A percentile compares a stretch with the other conserved stretches of the same genome.
phyloP scores from a whole-genome alignment of 1,140 invertebrate genomes.

The Caenorhabditis elegans region DNA sequence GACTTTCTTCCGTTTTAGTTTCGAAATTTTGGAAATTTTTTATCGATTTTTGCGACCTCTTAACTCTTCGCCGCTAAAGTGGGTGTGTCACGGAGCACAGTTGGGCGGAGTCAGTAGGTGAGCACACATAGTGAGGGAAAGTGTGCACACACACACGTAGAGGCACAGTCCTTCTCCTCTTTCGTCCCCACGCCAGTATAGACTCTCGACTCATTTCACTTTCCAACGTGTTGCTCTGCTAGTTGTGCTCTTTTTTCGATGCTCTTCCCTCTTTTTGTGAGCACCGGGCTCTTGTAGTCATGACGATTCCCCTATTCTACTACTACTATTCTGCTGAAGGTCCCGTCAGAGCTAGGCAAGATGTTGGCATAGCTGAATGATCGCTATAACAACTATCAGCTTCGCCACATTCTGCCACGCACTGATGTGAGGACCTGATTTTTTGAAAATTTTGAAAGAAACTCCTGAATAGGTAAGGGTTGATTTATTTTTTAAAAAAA shows the following conservation, averaged over 20 bases:
- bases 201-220: background rate
- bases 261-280: background rate
- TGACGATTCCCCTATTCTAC: background rate
- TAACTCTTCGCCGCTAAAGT: background rate
- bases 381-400: conserved; percentile 12
- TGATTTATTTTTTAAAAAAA: no score
- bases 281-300: background rate
- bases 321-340: background rate
- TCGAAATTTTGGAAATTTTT: no score
- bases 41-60: background rate
- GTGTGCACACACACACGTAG: background rate
- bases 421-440: background rate
- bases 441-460: no score
- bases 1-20: no score
- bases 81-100: no score
- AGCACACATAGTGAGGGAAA: background rate
- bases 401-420: conserved; percentile 45
- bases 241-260: background rate
- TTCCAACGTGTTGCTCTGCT: no score
- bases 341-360: conserved; percentile 38
- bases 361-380: conserved; percentile 51
- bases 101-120: background rate
- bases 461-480: no score
- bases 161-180: background rate
- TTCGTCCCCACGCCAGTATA: background rate